Percentiles rank a stretch among this genome's conserved stretches.
Conservation (phyloP, 2,888 invertebrate genomes). For the Philopedon plagiatum region DNA sequence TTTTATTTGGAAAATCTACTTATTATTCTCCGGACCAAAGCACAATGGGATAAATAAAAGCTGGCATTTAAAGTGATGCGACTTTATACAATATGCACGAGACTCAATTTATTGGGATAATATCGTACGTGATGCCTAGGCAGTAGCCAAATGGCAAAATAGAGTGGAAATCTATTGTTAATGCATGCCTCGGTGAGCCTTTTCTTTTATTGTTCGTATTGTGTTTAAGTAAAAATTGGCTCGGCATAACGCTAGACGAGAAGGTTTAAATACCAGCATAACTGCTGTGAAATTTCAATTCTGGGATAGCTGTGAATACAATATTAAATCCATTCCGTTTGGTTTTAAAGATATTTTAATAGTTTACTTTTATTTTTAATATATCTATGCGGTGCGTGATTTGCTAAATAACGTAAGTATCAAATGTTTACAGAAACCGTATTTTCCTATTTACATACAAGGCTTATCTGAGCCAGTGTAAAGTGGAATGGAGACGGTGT, state of each 20-base stretch:
- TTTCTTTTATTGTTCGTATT: constrained; percentile 13
- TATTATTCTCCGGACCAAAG: constrained; percentile 16
- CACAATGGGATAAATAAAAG: constrained; percentile 34
- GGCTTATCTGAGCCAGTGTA: too few relatives aligned
- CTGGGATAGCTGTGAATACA: not conserved
- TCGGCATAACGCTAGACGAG: not conserved
- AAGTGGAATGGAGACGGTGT: too few relatives aligned
- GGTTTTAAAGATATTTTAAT: too few relatives aligned
- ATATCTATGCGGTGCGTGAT: too few relatives aligned
- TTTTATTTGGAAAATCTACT: constrained; percentile 24
- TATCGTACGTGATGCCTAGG: constrained; percentile 36
- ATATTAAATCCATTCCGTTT: too few relatives aligned
- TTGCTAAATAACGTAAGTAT: too few relatives aligned
- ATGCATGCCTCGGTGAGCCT: constrained; percentile 10
- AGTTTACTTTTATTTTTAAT: too few relatives aligned
- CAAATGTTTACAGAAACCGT: too few relatives aligned
- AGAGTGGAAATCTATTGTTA: constrained; percentile 20
- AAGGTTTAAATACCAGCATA: not conserved
- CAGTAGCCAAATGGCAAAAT: constrained; percentile 13
- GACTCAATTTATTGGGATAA: constrained; percentile 36
- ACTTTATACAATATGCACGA: constrained; percentile 41
- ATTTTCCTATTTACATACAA: too few relatives aligned
- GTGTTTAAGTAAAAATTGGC: constrained; percentile 4
- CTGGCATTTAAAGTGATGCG: constrained; percentile 31
- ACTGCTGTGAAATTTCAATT: not conserved